These are phyloP conservation scores for Cheilosia soror DNA, from an alignment of 2,888 invertebrate species.

Conservation along the genomic window DNA sequence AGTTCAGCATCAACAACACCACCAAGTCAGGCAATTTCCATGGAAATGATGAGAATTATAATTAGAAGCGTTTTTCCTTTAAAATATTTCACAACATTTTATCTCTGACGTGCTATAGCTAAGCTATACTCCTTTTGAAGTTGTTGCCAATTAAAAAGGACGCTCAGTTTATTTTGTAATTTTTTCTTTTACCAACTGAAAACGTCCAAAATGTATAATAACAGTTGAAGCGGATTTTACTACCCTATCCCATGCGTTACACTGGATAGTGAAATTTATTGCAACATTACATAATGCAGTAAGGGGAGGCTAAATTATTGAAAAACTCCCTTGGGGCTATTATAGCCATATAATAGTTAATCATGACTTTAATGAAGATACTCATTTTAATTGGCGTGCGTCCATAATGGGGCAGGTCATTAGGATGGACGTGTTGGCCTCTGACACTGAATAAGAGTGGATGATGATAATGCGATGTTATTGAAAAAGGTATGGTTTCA, in stretches of 20 bases:
- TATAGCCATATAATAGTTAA: constrained; percentile 15
- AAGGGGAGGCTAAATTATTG: not conserved
- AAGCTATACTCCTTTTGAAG: not conserved
- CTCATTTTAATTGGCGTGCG: constrained; percentile 27
- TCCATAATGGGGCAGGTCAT: not conserved
- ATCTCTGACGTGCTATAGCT: not conserved
- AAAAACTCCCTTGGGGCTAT: constrained; percentile 36
- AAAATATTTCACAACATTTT: not conserved
- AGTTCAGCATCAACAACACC: not conserved
- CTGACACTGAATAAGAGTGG: not conserved
- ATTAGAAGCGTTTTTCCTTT: not conserved
- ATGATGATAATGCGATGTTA: too few relatives aligned
- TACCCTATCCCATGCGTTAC: too few relatives aligned
- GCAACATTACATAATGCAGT: not conserved
- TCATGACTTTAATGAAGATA: constrained; percentile 22
- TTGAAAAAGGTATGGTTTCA: too few relatives aligned
- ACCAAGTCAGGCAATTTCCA: not conserved
- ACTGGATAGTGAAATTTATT: too few relatives aligned
- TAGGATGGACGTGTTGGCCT: too few relatives aligned
- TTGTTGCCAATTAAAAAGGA: not conserved
- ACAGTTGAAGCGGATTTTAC: too few relatives aligned
- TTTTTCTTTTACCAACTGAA: not conserved
- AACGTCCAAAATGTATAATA: too few relatives aligned
- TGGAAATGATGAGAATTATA: not conserved
- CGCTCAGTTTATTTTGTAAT: not conserved